These are phyloP conservation scores for Galaxea fascicularis DNA, from an alignment of 92 coral and sea anemone species.

Conservation along the genomic window DNA sequence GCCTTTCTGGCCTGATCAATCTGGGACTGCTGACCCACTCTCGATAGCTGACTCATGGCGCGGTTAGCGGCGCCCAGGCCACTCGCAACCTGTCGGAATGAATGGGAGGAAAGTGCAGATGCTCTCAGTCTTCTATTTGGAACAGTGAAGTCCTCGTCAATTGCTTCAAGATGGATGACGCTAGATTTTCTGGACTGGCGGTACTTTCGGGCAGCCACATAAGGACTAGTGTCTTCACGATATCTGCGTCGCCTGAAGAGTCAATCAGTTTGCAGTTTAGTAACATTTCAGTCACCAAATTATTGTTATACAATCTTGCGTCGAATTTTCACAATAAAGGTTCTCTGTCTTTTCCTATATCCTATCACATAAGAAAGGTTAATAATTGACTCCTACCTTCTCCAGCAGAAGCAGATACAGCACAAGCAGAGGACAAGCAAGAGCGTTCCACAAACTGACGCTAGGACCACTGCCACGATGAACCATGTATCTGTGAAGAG, in stretches of 20 bases:
- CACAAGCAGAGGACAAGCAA: neutral
- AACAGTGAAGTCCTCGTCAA: conserved; percentile 38
- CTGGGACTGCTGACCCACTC: conserved; percentile 24
- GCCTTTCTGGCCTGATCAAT: conserved; percentile 2
- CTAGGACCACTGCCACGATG: neutral
- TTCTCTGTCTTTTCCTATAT: neutral
- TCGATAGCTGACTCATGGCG: conserved; percentile 41
- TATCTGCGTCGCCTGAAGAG: neutral
- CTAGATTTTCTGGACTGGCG: conserved; percentile 19
- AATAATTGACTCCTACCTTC: conserved; percentile 16
- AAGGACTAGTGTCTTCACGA: neutral
- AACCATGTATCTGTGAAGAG: neutral
- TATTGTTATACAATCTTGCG: too few relatives aligned
- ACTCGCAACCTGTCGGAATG: conserved; percentile 34
- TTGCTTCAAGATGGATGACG: conserved; percentile 21
- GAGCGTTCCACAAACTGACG: conserved; percentile 16
- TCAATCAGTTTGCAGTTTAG: neutral
- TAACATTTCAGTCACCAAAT: neutral
- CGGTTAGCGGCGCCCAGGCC: conserved; percentile 41
- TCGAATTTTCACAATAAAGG: neutral
- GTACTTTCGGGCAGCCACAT: neutral
- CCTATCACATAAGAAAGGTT: neutral
- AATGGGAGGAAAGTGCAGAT: neutral
- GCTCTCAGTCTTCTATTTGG: conserved; percentile 21
- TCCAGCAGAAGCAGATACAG: conserved; percentile 10